Conservation (phyloP, 2,888 invertebrate genomes). For the Ormyrus labotus region DNA sequence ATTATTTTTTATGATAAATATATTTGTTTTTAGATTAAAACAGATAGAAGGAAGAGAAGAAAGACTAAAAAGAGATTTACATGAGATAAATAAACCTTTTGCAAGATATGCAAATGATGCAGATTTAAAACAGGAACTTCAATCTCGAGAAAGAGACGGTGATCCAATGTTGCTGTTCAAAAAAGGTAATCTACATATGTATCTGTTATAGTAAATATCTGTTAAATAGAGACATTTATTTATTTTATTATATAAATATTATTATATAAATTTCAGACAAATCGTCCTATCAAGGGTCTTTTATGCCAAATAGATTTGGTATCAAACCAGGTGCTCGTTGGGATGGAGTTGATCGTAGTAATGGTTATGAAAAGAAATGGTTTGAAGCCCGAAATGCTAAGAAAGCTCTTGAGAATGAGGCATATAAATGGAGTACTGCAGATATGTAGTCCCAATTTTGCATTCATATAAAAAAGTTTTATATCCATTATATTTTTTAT, state of each 20-base stretch:
- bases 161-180: conserved; percentile 95
- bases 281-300: conserved; percentile 89
- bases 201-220: conserved; percentile 1
- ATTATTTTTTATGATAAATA: background rate
- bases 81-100: conserved; percentile 93
- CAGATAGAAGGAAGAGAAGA: conserved; percentile 87
- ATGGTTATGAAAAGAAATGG: conserved; percentile 94
- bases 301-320: conserved; percentile 93
- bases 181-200: conserved; percentile 59
- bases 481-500: too few species aligned
- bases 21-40: conserved; percentile 79
- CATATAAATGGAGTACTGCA: conserved; percentile 95
- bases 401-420: conserved; percentile 88
- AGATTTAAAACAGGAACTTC: conserved; percentile 89
- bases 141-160: conserved; percentile 86
- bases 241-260: conserved; percentile 4
- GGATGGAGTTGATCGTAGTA: conserved; percentile 99
- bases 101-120: conserved; percentile 92
- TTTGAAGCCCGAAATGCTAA: conserved; percentile 86
- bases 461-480: too few species aligned
- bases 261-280: conserved; percentile 75
- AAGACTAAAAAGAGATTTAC: conserved; percentile 83
- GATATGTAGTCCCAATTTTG: conserved; percentile 83
- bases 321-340: conserved; percentile 96
- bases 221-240: background rate